These are phyloP conservation scores for Ladona fulva DNA, from an alignment of 1,140 invertebrate genomes.

Conservation along the genomic window DNA sequence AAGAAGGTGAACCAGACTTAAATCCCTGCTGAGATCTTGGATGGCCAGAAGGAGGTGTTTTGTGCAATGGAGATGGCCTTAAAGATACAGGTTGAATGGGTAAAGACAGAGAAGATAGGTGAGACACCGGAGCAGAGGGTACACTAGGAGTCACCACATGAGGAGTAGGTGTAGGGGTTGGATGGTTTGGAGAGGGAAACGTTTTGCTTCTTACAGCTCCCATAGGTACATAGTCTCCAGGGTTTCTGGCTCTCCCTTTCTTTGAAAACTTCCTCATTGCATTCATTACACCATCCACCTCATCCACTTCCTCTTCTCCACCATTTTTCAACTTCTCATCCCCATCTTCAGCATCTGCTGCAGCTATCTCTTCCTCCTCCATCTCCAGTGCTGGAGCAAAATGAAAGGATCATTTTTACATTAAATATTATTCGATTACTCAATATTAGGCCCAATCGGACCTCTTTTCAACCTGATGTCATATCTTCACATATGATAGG, in stretches of 20 bases:
- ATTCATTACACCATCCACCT: neutral
- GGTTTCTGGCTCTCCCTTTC: neutral
- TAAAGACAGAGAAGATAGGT: slow-evolving; percentile 20
- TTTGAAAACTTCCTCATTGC: neutral
- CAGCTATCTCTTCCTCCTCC: neutral
- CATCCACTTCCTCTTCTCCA: neutral
- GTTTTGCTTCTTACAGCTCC: slow-evolving; percentile 15
- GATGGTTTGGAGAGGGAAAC: neutral
- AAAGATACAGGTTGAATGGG: slow-evolving; percentile 22
- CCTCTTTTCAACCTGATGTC: too few relatives aligned
- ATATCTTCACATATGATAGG: too few relatives aligned
- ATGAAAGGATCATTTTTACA: too few relatives aligned
- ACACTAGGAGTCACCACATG: slow-evolving; percentile 22
- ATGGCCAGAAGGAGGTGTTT: neutral
- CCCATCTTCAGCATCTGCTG: neutral
- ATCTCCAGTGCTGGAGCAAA: neutral
- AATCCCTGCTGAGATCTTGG: neutral
- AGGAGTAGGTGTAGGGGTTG: neutral
- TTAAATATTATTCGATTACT: too few relatives aligned
- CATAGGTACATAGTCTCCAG: slow-evolving; percentile 8
- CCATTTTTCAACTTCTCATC: neutral
- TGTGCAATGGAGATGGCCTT: slow-evolving; percentile 15
- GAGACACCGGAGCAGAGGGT: slow-evolving; percentile 26
- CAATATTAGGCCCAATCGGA: too few relatives aligned
- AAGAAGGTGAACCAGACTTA: slow-evolving; percentile 40